Conservation (phyloP, 2,797 vertebrate genomes). For the Gallinago stenura region DNA sequence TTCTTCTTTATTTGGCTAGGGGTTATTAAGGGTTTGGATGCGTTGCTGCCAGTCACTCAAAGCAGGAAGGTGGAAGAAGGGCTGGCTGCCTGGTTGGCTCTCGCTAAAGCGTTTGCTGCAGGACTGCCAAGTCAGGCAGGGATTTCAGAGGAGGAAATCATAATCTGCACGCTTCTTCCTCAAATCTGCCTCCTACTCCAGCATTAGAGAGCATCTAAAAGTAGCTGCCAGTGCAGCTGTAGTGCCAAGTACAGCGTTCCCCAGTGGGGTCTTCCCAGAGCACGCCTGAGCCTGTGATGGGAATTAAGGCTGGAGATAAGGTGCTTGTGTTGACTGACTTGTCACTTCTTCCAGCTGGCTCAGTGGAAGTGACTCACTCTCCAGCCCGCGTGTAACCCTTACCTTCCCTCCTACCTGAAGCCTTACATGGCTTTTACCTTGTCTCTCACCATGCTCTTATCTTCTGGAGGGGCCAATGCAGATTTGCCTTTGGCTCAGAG, state of each 20-base stretch:
- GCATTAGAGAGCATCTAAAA: not conserved
- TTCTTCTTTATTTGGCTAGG: not conserved
- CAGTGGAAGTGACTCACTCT: not conserved
- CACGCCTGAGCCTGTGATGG: not conserved
- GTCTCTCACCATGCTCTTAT: not conserved
- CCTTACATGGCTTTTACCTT: not conserved
- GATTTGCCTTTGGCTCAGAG: not conserved
- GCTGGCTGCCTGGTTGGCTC: not conserved
- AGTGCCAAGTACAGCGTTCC: not conserved
- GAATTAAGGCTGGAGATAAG: not conserved
- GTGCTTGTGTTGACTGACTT: not conserved
- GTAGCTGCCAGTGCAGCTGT: constrained; percentile 12
- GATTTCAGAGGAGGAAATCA: not conserved
- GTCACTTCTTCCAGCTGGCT: not conserved
- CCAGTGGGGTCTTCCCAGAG: not conserved
- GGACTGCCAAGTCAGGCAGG: not conserved
- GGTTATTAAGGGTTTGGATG: not conserved
- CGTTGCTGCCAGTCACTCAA: not conserved
- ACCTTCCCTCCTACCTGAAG: not conserved
- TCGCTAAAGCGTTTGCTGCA: not conserved
- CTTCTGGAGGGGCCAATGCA: not conserved
- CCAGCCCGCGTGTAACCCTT: not conserved
- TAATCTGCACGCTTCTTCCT: not conserved
- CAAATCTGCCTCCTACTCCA: not conserved
- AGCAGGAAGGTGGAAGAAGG: not conserved